These are phyloP conservation scores for Drosophila navojoa DNA, from an alignment of 1,140 invertebrate species.

Conservation along the genomic window DNA sequence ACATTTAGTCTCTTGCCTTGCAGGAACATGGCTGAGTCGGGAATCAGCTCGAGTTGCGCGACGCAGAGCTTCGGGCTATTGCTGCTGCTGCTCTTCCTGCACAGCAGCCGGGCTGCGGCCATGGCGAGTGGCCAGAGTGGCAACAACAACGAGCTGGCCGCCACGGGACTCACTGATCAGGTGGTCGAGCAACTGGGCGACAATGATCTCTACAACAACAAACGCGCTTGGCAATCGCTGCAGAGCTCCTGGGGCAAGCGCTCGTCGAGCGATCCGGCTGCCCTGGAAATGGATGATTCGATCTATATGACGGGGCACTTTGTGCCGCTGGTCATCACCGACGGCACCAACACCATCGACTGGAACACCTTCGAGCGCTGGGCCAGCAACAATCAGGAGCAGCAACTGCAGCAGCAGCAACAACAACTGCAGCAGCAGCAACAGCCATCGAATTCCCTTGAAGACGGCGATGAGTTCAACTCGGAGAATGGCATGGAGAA, in stretches of 20 bases:
- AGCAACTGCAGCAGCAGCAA: slow-evolving; percentile 22
- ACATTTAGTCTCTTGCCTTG: slow-evolving; percentile 6
- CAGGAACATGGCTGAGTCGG: slow-evolving; percentile 51
- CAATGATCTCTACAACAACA: slow-evolving; percentile 68
- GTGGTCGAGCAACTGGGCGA: slow-evolving; percentile 64
- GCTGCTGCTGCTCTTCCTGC: slow-evolving; percentile 44
- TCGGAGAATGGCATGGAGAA: slow-evolving; percentile 84
- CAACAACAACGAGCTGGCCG: slow-evolving; percentile 48
- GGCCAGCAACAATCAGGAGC: slow-evolving; percentile 44
- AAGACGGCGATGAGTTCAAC: slow-evolving; percentile 51
- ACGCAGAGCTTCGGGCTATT: slow-evolving; percentile 28
- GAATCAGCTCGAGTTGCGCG: slow-evolving; percentile 12
- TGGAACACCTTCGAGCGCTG: slow-evolving; percentile 72
- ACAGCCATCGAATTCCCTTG: slow-evolving; percentile 36
- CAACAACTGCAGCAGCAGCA: slow-evolving; percentile 12
- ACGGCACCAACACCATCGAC: slow-evolving; percentile 72
- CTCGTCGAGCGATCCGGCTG: slow-evolving; percentile 21
- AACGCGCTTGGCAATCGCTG: slow-evolving; percentile 87
- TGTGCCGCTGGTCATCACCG: slow-evolving; percentile 72
- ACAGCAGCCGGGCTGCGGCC: slow-evolving; percentile 35
- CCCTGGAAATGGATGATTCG: slow-evolving; percentile 35
- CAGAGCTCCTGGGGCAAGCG: slow-evolving; percentile 87
- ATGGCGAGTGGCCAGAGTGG: slow-evolving; percentile 17
- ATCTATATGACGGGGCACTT: slow-evolving; percentile 76
- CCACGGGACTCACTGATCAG: slow-evolving; percentile 59